phyloP scores from a whole-genome alignment of 2,797 vertebrate genomes.

The Emydoidea blandingii region DNA sequence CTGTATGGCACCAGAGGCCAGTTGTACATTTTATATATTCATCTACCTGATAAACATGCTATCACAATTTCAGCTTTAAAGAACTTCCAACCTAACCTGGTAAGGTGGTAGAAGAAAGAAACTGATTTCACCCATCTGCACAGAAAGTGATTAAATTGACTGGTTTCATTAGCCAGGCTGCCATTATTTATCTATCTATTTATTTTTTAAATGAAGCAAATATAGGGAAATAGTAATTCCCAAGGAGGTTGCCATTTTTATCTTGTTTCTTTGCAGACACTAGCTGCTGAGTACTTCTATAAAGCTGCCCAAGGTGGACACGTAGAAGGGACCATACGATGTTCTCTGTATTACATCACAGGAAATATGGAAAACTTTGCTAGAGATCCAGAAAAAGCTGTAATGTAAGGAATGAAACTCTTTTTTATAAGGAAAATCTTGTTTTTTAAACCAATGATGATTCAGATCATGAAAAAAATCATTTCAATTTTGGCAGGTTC shows the following conservation, averaged over 20 bases:
- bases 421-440: not conserved
- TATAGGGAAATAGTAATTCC: not conserved
- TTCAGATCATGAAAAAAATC: not conserved
- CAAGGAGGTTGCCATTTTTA: not conserved
- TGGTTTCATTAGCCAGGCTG: not conserved
- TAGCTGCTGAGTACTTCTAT: constrained; percentile 88
- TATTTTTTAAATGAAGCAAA: not conserved
- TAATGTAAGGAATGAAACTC: constrained; percentile 84
- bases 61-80: not conserved
- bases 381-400: constrained; percentile 87
- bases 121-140: not conserved
- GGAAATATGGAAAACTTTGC: constrained; percentile 87
- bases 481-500: not conserved
- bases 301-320: constrained; percentile 89
- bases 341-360: constrained; percentile 88
- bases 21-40: not conserved
- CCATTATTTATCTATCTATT: not conserved
- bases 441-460: not conserved
- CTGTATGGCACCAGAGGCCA: rapidly evolving
- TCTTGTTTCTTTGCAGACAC: constrained; percentile 81
- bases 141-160: not conserved
- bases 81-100: not conserved
- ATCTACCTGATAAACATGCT: not conserved
- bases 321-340: constrained; percentile 85
- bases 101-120: not conserved